Percentiles rank a stretch among this genome's conserved stretches.
Evolutionary conservation across 2,797 vertebrate species (phyloP).

Genomic region (Hylomyscus alleni): DNA sequence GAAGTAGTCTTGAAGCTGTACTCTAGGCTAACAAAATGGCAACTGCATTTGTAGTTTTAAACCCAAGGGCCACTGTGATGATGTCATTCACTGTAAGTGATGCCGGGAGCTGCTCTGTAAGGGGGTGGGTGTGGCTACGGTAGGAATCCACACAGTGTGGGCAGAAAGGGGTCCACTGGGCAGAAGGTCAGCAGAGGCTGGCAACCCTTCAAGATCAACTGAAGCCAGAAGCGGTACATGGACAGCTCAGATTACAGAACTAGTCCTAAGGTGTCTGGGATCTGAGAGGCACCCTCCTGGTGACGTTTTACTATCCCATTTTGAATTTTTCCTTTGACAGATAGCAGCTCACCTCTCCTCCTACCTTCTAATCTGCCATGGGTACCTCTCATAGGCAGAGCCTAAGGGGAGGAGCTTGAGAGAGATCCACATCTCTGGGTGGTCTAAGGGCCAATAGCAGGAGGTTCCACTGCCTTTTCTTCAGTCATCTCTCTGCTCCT

Average conservation of each 20-base stretch:
- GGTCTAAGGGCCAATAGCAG: rapidly evolving
- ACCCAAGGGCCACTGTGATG: not conserved
- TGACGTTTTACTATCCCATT: not conserved
- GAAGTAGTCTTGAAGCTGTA: not conserved
- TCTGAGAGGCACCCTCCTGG: not conserved
- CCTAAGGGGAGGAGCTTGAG: not conserved
- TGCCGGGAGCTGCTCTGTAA: not conserved
- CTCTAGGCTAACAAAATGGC: not conserved
- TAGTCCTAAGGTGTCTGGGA: not conserved
- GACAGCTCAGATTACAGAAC: not conserved
- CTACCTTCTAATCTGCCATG: not conserved
- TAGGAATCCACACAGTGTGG: not conserved
- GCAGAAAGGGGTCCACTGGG: not conserved
- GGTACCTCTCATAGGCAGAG: not conserved
- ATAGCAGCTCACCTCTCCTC: not conserved
- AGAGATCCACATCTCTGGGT: not conserved
- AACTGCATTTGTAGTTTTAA: not conserved
- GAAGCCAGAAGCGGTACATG: not conserved
- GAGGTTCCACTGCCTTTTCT: not conserved
- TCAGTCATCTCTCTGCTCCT: not conserved
- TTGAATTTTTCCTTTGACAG: not conserved
- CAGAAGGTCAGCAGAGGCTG: not conserved
- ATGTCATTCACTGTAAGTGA: not conserved
- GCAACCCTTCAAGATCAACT: not conserved
- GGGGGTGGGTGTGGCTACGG: not conserved